A percentile compares a stretch with the other conserved stretches of the same genome.
Evolutionary conservation across 2,888 invertebrate genomes (phyloP).

Genomic region (Archips crataeganus): DNA sequence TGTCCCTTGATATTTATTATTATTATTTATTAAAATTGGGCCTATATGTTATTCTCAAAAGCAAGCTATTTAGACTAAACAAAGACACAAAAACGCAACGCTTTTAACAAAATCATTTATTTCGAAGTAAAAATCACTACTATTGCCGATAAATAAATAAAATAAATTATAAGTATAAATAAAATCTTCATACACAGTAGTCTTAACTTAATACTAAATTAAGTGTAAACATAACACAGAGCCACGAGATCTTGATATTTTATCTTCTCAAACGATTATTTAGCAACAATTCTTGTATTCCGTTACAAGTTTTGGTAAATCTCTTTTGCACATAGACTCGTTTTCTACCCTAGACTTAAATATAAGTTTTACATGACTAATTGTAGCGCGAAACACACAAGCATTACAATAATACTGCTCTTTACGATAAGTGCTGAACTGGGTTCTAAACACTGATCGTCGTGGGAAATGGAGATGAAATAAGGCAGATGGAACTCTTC

Average conservation of each 20-base stretch:
- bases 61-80: no score
- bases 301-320: slow-evolving; percentile 5
- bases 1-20: no score
- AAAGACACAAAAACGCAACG: background rate
- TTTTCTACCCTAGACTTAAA: background rate
- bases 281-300: background rate
- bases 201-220: background rate
- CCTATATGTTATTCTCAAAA: no score
- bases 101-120: slow-evolving; percentile 18
- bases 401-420: slow-evolving; percentile 70
- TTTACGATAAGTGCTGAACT: slow-evolving; percentile 63
- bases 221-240: background rate
- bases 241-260: slow-evolving; percentile 19
- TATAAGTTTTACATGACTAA: slow-evolving; percentile 49
- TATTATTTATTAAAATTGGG: no score
- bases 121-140: slow-evolving; percentile 16
- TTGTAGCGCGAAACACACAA: slow-evolving; percentile 63
- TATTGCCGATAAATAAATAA: slow-evolving; percentile 9
- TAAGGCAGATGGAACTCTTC: slow-evolving; percentile 64
- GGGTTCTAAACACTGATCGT: slow-evolving; percentile 65
- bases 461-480: slow-evolving; percentile 64
- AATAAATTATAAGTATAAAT: background rate
- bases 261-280: background rate
- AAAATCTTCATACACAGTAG: background rate
- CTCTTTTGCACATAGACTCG: background rate